Conservation (phyloP, 2,888 invertebrate genomes). For the Dryobota labecula region DNA sequence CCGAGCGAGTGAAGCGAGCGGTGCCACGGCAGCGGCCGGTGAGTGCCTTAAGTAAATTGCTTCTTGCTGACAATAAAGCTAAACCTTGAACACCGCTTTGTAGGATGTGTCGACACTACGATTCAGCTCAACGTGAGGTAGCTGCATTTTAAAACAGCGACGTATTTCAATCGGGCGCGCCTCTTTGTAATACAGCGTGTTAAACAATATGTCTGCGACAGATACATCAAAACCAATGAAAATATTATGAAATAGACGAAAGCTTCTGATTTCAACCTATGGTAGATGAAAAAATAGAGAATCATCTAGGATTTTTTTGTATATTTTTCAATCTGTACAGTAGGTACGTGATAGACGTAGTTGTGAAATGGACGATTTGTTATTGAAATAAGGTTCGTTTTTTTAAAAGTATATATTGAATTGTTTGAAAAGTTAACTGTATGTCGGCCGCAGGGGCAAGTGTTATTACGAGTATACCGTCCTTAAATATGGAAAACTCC, state of each 20-base stretch:
- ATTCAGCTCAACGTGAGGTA: too few relatives aligned
- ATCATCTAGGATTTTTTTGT: not conserved
- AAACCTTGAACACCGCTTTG: too few relatives aligned
- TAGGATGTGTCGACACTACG: too few relatives aligned
- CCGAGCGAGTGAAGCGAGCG: too few relatives aligned
- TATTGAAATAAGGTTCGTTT: too few relatives aligned
- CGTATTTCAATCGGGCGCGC: too few relatives aligned
- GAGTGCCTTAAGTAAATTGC: too few relatives aligned
- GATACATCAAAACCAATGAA: not conserved
- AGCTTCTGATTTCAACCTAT: not conserved
- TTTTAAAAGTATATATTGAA: not conserved
- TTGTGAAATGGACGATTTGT: not conserved
- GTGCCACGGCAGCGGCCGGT: too few relatives aligned
- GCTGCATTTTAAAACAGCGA: too few relatives aligned
- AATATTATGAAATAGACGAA: not conserved
- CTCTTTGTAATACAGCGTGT: too few relatives aligned
- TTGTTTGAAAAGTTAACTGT: not conserved
- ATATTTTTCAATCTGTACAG: not conserved
- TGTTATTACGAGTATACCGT: not conserved
- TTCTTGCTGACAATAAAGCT: too few relatives aligned
- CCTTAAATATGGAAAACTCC: slow-evolving; percentile 11
- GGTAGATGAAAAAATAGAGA: not conserved
- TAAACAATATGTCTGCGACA: too few relatives aligned
- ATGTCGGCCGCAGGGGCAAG: not conserved
- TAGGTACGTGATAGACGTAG: not conserved